Evolutionary conservation across 2,888 invertebrate genomes (phyloP).

Genomic region (Drosophila neonasuta): DNA sequence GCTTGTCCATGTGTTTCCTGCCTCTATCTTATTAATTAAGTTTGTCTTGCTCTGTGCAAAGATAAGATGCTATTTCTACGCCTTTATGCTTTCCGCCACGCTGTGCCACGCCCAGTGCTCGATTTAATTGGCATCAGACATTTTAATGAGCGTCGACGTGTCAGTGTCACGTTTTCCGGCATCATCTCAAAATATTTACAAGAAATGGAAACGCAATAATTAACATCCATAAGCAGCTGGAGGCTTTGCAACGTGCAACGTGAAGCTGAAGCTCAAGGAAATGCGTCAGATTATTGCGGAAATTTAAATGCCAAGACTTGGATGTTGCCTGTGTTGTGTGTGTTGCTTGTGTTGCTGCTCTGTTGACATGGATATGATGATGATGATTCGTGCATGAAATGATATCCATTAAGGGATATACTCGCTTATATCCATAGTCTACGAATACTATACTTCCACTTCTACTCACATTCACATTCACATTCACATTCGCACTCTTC

Average conservation of each 20-base stretch:
- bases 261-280: conserved; percentile 9
- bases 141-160: conserved; percentile 69
- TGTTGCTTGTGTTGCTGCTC: background rate
- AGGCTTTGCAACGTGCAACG: background rate
- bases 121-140: conserved; percentile 65
- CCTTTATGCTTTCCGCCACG: conserved; percentile 13
- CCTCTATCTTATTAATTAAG: conserved; percentile 52
- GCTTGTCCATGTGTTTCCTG: conserved; percentile 23
- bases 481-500: background rate
- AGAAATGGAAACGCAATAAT: conserved; percentile 62
- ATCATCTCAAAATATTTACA: conserved; percentile 58
- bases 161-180: conserved; percentile 59
- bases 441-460: background rate
- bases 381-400: conserved; percentile 36
- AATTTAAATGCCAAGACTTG: conserved; percentile 71
- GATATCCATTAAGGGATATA: conserved; percentile 28
- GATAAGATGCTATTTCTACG: conserved; percentile 42
- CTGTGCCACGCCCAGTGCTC: conserved; percentile 25
- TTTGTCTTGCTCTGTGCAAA: conserved; percentile 27
- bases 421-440: conserved; percentile 34
- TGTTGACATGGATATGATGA: conserved; percentile 40
- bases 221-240: conserved; percentile 53
- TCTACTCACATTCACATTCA: too few relatives aligned
- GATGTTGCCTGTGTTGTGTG: background rate
- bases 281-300: conserved; percentile 41